phyloP scores from a whole-genome alignment of 2,113 vertebrate species.

The Xyrauchen texanus region DNA sequence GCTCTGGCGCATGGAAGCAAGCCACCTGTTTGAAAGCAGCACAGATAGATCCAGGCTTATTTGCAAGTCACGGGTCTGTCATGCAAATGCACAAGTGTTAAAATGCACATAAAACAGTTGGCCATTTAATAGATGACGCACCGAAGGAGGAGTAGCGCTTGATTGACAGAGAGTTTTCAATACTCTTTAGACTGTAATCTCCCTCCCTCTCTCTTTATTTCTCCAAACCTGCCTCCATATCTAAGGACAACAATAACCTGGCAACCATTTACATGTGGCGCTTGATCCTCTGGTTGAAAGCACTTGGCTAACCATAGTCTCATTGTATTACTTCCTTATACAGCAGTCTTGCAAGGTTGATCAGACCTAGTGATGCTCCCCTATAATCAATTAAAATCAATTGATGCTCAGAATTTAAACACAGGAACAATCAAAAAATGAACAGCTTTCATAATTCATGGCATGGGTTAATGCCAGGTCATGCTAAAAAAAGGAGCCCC shows the following conservation, averaged over 20 bases:
- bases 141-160: constrained; percentile 47
- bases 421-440: neutral
- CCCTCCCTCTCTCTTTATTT: constrained; percentile 57
- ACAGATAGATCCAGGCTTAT: constrained; percentile 57
- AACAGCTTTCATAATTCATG: neutral
- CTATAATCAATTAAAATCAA: neutral
- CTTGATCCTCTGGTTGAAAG: constrained; percentile 72
- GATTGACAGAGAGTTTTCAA: constrained; percentile 50
- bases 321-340: constrained; percentile 47
- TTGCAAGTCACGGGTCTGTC: constrained; percentile 69
- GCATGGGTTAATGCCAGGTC: neutral
- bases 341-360: no score
- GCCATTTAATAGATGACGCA: constrained; percentile 45
- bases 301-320: constrained; percentile 54
- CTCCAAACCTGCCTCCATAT: constrained; percentile 55
- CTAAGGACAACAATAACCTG: constrained; percentile 83
- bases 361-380: no score
- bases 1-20: constrained; percentile 37
- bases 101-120: constrained; percentile 46
- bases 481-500: neutral
- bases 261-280: constrained; percentile 76
- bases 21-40: constrained; percentile 68
- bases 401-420: neutral
- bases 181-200: constrained; percentile 31
- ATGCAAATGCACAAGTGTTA: constrained; percentile 71